Evolutionary conservation across 1,140 invertebrate genomes (phyloP).

Genomic region (Theocolax elegans): DNA sequence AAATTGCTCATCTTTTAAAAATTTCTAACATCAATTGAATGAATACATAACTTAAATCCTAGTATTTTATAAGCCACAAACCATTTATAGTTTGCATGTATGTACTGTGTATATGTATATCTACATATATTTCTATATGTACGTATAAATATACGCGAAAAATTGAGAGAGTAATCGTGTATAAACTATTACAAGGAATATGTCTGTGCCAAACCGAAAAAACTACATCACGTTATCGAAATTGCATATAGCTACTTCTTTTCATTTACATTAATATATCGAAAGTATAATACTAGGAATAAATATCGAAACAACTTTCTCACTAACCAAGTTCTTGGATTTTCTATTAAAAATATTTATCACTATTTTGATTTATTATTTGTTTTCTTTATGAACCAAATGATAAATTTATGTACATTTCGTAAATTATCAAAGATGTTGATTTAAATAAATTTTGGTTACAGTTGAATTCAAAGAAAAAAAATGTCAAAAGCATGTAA

Average conservation of each 20-base stretch:
- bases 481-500: too few species aligned
- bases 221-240: slow-evolving; percentile 22
- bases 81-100: slow-evolving; percentile 35
- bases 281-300: slow-evolving; percentile 28
- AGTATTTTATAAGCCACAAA: slow-evolving; percentile 44
- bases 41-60: too few species aligned
- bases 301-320: slow-evolving; percentile 7
- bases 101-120: slow-evolving; percentile 12
- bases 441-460: too few species aligned
- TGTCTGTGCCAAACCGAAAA: slow-evolving; percentile 40
- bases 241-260: neutral
- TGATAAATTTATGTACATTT: too few species aligned
- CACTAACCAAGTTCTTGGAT: neutral
- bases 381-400: slow-evolving; percentile 8
- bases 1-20: too few species aligned
- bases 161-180: slow-evolving; percentile 34
- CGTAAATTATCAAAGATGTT: too few species aligned
- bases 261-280: neutral
- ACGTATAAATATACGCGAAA: slow-evolving; percentile 35
- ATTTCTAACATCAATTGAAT: too few species aligned
- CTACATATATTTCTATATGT: slow-evolving; percentile 20
- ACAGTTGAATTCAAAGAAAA: too few species aligned
- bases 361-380: neutral
- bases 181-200: slow-evolving; percentile 36
- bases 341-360: neutral